Evolutionary conservation across 2,888 invertebrate species (phyloP).

Genomic region (Cecidostiba fungosa): DNA sequence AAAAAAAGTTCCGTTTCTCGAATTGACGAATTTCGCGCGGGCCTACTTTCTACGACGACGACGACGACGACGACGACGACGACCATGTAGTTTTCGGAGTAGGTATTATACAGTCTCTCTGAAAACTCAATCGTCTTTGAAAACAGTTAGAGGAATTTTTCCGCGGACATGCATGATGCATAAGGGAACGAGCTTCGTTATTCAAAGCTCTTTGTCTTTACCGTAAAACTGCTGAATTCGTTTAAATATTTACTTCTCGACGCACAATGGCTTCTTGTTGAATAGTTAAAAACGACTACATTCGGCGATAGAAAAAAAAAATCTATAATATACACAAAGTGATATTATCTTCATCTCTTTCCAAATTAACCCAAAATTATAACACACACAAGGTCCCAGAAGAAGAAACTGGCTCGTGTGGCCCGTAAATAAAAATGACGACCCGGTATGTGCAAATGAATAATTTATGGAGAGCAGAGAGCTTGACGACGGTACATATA

Average conservation of each 20-base stretch:
- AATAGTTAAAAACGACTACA: not conserved
- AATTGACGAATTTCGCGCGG: not conserved
- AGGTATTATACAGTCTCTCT: not conserved
- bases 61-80: too few relatives aligned
- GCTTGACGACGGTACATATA: not conserved
- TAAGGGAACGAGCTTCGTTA: slow-evolving; percentile 10
- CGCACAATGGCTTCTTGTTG: not conserved
- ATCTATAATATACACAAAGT: too few relatives aligned
- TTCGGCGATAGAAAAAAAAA: not conserved
- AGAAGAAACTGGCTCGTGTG: not conserved
- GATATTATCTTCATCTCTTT: not conserved
- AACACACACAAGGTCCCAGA: slow-evolving; percentile 30
- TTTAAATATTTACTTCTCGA: not conserved
- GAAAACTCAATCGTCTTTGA: slow-evolving; percentile 22
- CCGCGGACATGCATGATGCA: slow-evolving; percentile 27
- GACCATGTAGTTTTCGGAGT: too few relatives aligned
- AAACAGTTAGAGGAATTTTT: slow-evolving; percentile 19
- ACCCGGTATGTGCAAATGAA: slow-evolving; percentile 60
- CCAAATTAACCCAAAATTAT: not conserved
- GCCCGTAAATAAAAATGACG: slow-evolving; percentile 46
- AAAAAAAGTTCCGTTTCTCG: not conserved
- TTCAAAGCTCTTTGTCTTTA: slow-evolving; percentile 4
- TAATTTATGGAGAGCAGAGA: slow-evolving; percentile 55
- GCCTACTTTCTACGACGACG: not conserved
- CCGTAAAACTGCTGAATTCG: not conserved